Evolutionary conservation across 2,888 invertebrate species (phyloP), one percentile per base, ranked within the genome.

Genomic region (Polia nebulosa): DNA sequence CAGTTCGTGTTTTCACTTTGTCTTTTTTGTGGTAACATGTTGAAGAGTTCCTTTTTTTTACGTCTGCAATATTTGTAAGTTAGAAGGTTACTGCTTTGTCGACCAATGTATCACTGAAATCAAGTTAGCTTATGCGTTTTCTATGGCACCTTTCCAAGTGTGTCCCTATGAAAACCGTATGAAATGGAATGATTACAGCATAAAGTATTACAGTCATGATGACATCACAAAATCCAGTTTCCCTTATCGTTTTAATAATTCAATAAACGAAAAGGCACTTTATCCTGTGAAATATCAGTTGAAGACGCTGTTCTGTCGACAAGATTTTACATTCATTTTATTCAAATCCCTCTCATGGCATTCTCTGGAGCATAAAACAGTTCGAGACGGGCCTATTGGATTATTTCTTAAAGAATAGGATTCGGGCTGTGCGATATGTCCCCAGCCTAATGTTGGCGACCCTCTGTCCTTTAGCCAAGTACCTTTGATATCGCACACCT

Each of bases 401-500:
- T 74, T 81, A 78, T 83, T 72, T 57, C 58, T 49, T 72, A 59
- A 78, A 81, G 69, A 64, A 67, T 72, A 60, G 68, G 55, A 69
- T 72, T 52, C 52, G 44, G 52, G 45, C 36, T 49, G 45, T 64
- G 29, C 56, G 71, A 78, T 68, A 78, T 68, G 66, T 77, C 49
- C 41, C 58, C 36, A 13, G 22, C 59, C 51, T 73, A 67, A 68
- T 64, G 76, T 52, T 57, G 22, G 49, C 62, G 47, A 61, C 62
- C 61, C 41, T 80, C 41, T 32, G 61, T 73, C 81, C 53, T 58
- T 67, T 72, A 52, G 32, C 41, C 70, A 71, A 78, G 71, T 65
- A 67, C 62, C 61, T 82, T 73, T 73, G 65, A 78, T 60, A 81
- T 82, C 67, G 52, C 75, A 84, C 81, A 82, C 84, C 81, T 82